Evolutionary conservation across 2,113 vertebrate genomes (phyloP).

Genomic region (Pseudolaguvia tuberculata): DNA sequence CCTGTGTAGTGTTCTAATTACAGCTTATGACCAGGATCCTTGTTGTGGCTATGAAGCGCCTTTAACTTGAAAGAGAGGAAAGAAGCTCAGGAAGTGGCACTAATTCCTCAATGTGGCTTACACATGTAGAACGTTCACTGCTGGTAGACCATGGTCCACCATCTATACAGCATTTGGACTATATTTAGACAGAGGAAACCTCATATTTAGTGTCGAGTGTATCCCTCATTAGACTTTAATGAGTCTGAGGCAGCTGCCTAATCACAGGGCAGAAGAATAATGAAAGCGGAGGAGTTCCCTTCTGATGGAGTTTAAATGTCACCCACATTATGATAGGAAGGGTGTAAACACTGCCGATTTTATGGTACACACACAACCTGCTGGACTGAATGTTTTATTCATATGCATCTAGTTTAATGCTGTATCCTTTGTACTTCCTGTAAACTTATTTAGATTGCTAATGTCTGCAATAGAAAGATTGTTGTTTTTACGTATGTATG

Average conservation of each 20-base stretch:
- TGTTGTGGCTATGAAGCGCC: constrained; percentile 35
- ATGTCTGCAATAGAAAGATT: background rate
- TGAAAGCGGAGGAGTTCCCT: constrained; percentile 23
- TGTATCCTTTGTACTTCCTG: background rate
- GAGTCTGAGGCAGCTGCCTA: constrained; percentile 32
- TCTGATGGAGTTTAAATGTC: constrained; percentile 31
- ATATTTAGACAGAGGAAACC: constrained; percentile 40
- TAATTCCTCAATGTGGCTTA: constrained; percentile 45
- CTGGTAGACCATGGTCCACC: constrained; percentile 13
- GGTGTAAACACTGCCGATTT: constrained; percentile 5
- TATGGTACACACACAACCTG: background rate
- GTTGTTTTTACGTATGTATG: too few species aligned
- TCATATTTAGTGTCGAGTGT: constrained; percentile 32
- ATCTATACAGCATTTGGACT: constrained; percentile 14
- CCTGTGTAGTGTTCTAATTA: constrained; percentile 43
- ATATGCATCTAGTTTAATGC: background rate
- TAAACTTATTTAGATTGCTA: background rate
- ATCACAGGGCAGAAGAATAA: constrained; percentile 36
- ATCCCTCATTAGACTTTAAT: constrained; percentile 44
- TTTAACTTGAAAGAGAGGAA: constrained; percentile 32
- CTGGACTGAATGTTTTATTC: background rate
- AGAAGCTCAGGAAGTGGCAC: constrained; percentile 36
- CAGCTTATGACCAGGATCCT: constrained; percentile 10
- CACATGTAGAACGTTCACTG: constrained; percentile 39
- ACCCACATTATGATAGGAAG: constrained; percentile 13